Base-by-base conservation (phyloP, 2,888 invertebrate genomes). In the Agrochola macilenta region DNA sequence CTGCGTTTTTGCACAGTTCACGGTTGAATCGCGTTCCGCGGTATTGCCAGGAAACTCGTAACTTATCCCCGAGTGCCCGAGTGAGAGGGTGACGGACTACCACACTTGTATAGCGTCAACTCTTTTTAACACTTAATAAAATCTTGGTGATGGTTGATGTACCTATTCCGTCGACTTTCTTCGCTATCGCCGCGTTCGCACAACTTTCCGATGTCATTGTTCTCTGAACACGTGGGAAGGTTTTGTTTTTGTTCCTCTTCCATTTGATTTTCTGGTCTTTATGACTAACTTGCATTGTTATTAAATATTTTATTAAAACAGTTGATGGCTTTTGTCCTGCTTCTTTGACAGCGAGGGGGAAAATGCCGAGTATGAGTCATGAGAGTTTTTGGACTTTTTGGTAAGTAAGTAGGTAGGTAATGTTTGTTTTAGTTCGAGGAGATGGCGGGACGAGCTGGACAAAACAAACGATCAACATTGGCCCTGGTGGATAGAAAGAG, bases 191-290 rank as follows among this genome's bases (percentile, higher is more conserved):
- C 83, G 89, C 88, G 91, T 94, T 94, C 95, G 92, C 95, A 92
- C 93, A 93, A 94, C 95, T 95, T 95, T 95, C 95, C 93, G 95
- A 92, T 89, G 90, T 91, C 91, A 95, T 95, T 95, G 95, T 95
- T 91, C 90, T 87, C 82, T 84, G 84, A 80, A 83, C 90, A 91
- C 91, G 92, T 95, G 94, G 90, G 93, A 93, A 93, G 86, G 76
- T 80, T 83, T 82, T 85, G 89, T 93, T 93, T 93, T 93, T 93
- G 87, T 91, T 91, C 84, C 78, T 78, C 88, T 76, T 83, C 78
- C 64, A 87, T 87, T 82, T 68, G 78, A 66, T 81, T 81, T 86
- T 82, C 74, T 78, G 81, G 68, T 77, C 66, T 78, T 78, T 78
- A 81, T 79, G 79, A 82, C 20, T 77, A 71, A 81, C 76, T 76